Evolutionary conservation across 2,113 vertebrate species (phyloP), one percentile per base, ranked within the genome.

Genomic region (Pseudolaguvia tuberculata): DNA sequence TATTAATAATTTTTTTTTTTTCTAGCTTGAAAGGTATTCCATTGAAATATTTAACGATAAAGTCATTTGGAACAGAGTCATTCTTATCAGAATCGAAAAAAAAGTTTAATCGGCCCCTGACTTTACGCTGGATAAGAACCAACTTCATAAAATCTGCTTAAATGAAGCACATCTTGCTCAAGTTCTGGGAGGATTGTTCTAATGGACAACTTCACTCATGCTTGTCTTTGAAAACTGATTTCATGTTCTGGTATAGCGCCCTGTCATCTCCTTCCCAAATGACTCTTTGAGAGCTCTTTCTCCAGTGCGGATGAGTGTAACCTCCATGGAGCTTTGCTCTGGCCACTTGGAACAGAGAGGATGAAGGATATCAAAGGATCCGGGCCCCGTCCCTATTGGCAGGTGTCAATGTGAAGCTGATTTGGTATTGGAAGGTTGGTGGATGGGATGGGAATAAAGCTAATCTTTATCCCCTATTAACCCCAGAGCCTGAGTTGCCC

Each of bases 381-480:
- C 85, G 6, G 59, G 74, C 82, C 85, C 77, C 52, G 72, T 86
- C 88, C 87, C 86, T 79, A 84, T 86, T 85, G 87, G 88, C 84
- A 81, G 87, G 74, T 79, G 78, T 84, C 85, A 87, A 90, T 90
- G 87, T 91, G 81, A 82, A 18, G 81, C 84, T 83, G 87, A 86
- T 87, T 88, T 84, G 81, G 86, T 86, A 90, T 87, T 87, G 86
- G 87, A 72, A 80, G 84, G 81, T 83, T 85, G 85, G 87, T 88
- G 57, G 77, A 75, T 55, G 58, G 67, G 83, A 78, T 13, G 29
- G 84, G 86, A 82, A 86, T 87, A 85, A 87, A 82, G 83, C 84
- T 90, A 91, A 92, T 91, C 90, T 89, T 92, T 91, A 91, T 91
- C 88, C 89, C 87, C 87, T 88, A 90, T 90, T 91, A 90, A 90